Percentiles rank a stretch among this genome's conserved stretches.
phyloP scores from a whole-genome alignment of 92 coral and sea anemone species.

The Anthopleura xanthogrammica region DNA sequence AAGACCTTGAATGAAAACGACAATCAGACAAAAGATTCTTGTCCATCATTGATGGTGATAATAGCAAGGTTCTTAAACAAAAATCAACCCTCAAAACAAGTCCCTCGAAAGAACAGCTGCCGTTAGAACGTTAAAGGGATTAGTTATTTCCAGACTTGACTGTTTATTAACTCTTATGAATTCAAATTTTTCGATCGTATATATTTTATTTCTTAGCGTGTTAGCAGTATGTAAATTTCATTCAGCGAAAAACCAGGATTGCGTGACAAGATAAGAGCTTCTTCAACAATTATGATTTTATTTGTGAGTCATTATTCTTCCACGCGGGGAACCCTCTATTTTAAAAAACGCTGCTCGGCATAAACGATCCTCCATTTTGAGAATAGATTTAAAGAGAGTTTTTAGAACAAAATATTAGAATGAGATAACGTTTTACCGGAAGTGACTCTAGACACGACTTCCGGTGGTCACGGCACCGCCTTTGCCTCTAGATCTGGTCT shows the following conservation, averaged over 20 bases:
- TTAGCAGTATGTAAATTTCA: slow-evolving; percentile 12
- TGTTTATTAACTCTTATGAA: not conserved
- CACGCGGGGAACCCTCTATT: not conserved
- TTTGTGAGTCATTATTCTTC: not conserved
- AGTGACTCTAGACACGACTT: not conserved
- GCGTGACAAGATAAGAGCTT: not conserved
- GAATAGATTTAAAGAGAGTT: not conserved
- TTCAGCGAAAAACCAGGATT: not conserved
- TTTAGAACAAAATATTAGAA: not conserved
- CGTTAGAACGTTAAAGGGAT: not conserved
- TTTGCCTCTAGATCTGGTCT: not conserved
- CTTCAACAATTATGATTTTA: not conserved
- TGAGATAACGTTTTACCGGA: not conserved
- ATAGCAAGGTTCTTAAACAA: not conserved
- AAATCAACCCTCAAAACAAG: not conserved
- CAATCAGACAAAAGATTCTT: slow-evolving; percentile 21
- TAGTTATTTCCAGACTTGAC: slow-evolving; percentile 21
- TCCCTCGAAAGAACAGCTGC: slow-evolving; percentile 11
- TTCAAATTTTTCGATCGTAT: slow-evolving; percentile 1
- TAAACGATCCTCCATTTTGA: not conserved
- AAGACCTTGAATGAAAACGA: not conserved
- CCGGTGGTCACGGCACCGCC: slow-evolving; percentile 11
- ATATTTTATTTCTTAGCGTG: not conserved
- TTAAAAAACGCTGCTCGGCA: not conserved
- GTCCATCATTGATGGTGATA: not conserved